Base-by-base conservation (phyloP, 2,888 invertebrate species). In the Coenonympha glycerion region DNA sequence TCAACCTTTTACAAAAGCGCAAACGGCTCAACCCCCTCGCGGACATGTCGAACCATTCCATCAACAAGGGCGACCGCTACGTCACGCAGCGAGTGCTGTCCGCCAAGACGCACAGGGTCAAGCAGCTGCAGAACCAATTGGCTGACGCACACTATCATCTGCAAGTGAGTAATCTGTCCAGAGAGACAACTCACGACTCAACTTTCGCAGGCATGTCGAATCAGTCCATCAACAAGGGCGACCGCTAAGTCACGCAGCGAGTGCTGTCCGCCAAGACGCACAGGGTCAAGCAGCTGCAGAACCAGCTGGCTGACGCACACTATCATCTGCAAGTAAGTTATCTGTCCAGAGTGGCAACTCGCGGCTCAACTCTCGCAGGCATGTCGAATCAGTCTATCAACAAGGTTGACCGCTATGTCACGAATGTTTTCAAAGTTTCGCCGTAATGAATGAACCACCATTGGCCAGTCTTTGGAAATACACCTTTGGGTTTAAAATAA, bases 141-240 rank as follows among this genome's bases (percentile, higher is more conserved):
- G 90, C 92, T 3, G 93, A 94, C 73, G 93, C 93, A 0, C 93
- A 94, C 69, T 92, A 91, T 62, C 93, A 93, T 69, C 86, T 95
- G 53, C 90, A 93, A 68, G 93, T 92, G 19, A 6, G 39, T 13
- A n/a, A n/a, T n/a, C n/a, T n/a, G n/a, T n/a, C n/a, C n/a, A n/a
- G n/a, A n/a, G n/a, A n/a, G n/a, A n/a, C 62, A 78, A 73, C 62
- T 87, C 87, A 1, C 79, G 87, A 0, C 64, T 86, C 15, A 83
- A 76, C 51, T 59, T 85, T 78, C 0, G 66, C 66, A 50, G 79
- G 74, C 48, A 70, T 76, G 71, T 75, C 79, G 1, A 72, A 63
- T 46, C 68, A 68, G 9, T 69, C 76, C 0, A 59, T 76, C 13
- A 66, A 61, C 53, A 64, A 66, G 37, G 63, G 79, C 0, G 82